A percentile compares a stretch with the other conserved stretches of the same genome.
These are phyloP conservation scores for Cinara cedri DNA, from an alignment of 2,888 invertebrate genomes.

Conservation along the genomic window DNA sequence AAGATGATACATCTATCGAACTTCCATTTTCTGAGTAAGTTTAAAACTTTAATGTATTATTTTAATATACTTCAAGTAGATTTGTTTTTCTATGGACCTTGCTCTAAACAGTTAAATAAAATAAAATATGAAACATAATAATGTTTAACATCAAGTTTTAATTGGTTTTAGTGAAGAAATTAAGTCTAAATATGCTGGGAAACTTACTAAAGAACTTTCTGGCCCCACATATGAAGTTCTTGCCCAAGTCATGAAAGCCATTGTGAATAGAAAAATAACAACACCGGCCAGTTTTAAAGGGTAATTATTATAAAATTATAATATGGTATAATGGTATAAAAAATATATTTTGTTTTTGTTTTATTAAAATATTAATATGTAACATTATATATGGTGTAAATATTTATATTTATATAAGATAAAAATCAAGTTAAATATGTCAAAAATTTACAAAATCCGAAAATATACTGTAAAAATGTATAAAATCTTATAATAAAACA, in stretches of 20 bases:
- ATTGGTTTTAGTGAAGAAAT: constrained; percentile 76
- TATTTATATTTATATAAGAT: too few relatives aligned
- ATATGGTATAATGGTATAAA: neutral
- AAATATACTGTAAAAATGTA: too few relatives aligned
- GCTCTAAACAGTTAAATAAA: neutral
- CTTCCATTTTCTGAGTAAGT: constrained; percentile 88
- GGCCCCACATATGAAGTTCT: constrained; percentile 96
- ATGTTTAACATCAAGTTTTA: neutral
- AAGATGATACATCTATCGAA: constrained; percentile 89
- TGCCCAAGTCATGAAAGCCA: constrained; percentile 94
- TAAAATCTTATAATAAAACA: too few relatives aligned
- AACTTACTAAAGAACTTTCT: constrained; percentile 84
- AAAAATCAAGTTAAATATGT: too few relatives aligned
- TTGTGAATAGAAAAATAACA: constrained; percentile 92
- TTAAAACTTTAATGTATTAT: neutral
- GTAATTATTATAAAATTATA: constrained; percentile 66
- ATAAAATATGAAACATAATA: neutral
- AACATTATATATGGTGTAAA: too few relatives aligned
- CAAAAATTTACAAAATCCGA: too few relatives aligned
- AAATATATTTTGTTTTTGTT: too few relatives aligned
- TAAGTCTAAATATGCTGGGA: constrained; percentile 90
- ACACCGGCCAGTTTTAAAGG: constrained; percentile 92
- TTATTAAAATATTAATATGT: too few relatives aligned
- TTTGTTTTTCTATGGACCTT: too few relatives aligned
- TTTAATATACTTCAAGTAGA: too few relatives aligned